Base-by-base conservation (phyloP, 1,140 invertebrate species). In the Tribolium madens region DNA sequence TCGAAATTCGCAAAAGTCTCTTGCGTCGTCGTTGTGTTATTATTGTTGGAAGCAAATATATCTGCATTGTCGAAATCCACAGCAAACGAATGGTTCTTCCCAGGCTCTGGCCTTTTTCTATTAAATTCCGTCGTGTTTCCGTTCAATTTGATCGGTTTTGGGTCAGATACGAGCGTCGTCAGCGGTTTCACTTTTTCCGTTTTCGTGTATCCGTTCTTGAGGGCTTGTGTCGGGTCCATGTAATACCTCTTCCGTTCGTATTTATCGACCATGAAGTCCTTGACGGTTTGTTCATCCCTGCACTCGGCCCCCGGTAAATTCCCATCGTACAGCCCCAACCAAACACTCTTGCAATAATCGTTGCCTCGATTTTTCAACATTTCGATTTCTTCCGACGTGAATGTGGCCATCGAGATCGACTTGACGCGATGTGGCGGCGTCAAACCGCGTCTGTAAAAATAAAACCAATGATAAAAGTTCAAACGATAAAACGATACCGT, bases 351-450 rank as follows among this genome's bases (percentile, higher is more conserved):
- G 86, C 96, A 98, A 83, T 95, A 93, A 89, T 98, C 96, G 88
- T 99, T 99, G 78, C 97, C 97, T 87, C 93, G 92, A 73, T 90
- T 89, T 88, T 93, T 94, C 78, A 99, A 90, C 83, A 95, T 93
- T 85, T 97, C 96, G 84, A 99, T 93, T 89, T 99, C 98, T 80
- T 99, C 97, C 79, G 93, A 91, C 76, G 94, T 97, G 86, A 99
- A 99, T 82, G 95, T 98, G 47, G 97, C 96, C 97, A 99, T 98
- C 4, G 97, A 98, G 82, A 99, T 99, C 33, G 97, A 99, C 87
- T 99, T 99, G 21, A 99, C 97, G 79, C 98, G 90, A 87, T 99
- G 97, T 76, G 97, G 98, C 52, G 98, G 97, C 83, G 97, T 99
- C 80, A 99, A 87, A 68, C 97, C 98, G 85, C 97, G 91, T 86